Evolutionary conservation across 2,113 vertebrate species (phyloP).

Genomic region (Anser brachyrhynchus): DNA sequence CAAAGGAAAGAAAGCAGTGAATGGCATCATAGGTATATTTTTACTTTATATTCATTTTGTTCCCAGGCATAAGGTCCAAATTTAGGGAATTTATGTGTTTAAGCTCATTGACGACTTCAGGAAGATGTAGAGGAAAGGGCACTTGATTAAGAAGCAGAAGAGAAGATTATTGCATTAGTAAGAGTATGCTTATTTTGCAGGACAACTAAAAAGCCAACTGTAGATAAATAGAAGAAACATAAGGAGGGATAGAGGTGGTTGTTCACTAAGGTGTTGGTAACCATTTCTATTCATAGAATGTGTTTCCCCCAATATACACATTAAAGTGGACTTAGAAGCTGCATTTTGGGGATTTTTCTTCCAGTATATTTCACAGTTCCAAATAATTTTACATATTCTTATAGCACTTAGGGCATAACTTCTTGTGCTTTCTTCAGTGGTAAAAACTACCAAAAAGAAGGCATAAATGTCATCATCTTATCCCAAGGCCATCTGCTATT

Average conservation of each 20-base stretch:
- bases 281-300: not conserved
- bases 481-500: constrained; percentile 24
- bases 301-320: fast-evolving
- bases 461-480: not conserved
- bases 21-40: not conserved
- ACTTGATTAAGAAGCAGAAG: not conserved
- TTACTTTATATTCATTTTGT: not conserved
- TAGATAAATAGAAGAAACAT: not conserved
- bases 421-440: not conserved
- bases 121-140: not conserved
- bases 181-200: not conserved
- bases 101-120: not conserved
- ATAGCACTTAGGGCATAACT: not conserved
- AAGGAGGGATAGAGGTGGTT: not conserved
- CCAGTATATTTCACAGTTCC: not conserved
- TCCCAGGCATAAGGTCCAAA: not conserved
- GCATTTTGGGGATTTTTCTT: not conserved
- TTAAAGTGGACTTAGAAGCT: not conserved
- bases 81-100: not conserved
- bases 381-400: not conserved
- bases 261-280: not conserved
- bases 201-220: not conserved
- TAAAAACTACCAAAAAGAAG: not conserved
- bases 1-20: not conserved
- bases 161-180: not conserved